Base-by-base conservation (phyloP, 2,888 invertebrate species). In the Lasioglossum leucozonium region DNA sequence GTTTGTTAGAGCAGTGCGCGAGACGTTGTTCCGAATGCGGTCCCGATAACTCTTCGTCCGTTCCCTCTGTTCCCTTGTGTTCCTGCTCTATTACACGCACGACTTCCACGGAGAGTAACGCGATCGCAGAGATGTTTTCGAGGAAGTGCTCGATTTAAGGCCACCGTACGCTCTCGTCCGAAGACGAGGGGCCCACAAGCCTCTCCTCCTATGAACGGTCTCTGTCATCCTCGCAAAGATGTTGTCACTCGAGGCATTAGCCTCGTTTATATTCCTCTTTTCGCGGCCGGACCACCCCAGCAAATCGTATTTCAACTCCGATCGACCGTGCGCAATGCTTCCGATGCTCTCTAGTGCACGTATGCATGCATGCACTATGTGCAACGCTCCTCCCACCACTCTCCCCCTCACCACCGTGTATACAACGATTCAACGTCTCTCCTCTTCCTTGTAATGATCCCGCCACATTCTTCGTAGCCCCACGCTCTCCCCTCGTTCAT, bases 231-330 rank as follows among this genome's bases (percentile, higher is more conserved):
- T 89, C 89, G 87, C 86, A 87, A 89, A 92, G 92, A 93, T 93
- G 92, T 92, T 92, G 92, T 93, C 93, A 90, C 92, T 91, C 89
- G 86, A 91, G 86, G 89, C 91, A 91, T 92, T 92, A 92, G 90
- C 91, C 92, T 91, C 89, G 86, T 90, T 91, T 87, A 87, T 85
- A 77, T 83, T 79, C 78, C 78, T 81, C 82, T 79, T 77, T 87
- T 81, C 77, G 76, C 80, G 79, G 47, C 81, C 77, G 82, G 87
- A 86, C 89, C 89, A 89, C 89, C 89, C 82, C 55, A 76, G 73
- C 65, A 78, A 89, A 88, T 82, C 89, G 86, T 89, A 85, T 88
- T 86, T 89, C 89, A 84, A 85, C 58, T 34, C 72, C 86, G 81
- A 88, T 87, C 88, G 78, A 72, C 77, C 37, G 76, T 30, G 55